These are phyloP conservation scores for Eupithecia exiguata DNA, from an alignment of 2,888 invertebrate species.

Conservation along the genomic window DNA sequence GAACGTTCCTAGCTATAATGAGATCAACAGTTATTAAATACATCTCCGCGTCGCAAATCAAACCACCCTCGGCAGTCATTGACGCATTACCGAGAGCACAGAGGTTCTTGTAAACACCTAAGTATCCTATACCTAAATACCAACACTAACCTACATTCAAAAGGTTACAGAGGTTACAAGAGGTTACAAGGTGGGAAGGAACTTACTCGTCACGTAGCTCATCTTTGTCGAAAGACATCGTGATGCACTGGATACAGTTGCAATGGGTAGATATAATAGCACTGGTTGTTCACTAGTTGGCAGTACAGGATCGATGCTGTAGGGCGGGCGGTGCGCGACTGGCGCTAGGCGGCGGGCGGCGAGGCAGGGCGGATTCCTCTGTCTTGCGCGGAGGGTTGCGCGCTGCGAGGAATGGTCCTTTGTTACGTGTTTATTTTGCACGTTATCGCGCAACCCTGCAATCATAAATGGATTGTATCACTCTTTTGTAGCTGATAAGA, in stretches of 20 bases:
- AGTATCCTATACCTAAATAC: neutral
- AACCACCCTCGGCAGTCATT: slow-evolving; percentile 14
- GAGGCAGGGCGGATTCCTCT: slow-evolving; percentile 60
- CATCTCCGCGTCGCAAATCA: slow-evolving; percentile 8
- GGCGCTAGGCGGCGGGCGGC: slow-evolving; percentile 50
- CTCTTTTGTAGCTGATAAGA: slow-evolving; percentile 4
- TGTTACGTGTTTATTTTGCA: slow-evolving; percentile 31
- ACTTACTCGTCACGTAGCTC: slow-evolving; percentile 90
- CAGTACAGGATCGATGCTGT: slow-evolving; percentile 65
- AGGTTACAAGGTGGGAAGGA: slow-evolving; percentile 37
- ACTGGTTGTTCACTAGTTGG: slow-evolving; percentile 52
- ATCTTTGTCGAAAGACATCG: slow-evolving; percentile 86
- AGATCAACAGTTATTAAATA: slow-evolving; percentile 38
- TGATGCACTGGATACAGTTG: slow-evolving; percentile 38
- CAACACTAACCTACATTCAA: neutral
- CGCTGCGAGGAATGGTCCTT: slow-evolving; percentile 35
- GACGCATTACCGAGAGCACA: slow-evolving; percentile 23
- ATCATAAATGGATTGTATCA: slow-evolving; percentile 3
- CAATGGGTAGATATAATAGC: slow-evolving; percentile 22
- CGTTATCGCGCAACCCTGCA: slow-evolving; percentile 15
- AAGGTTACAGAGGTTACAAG: neutral
- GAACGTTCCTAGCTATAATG: slow-evolving; percentile 44
- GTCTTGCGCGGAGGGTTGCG: slow-evolving; percentile 55
- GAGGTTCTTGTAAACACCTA: slow-evolving; percentile 31
- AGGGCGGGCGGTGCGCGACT: slow-evolving; percentile 65